Evolutionary conservation across 2,797 vertebrate genomes (phyloP), one percentile per base, ranked within the genome.

Genomic region (Enteromius radiatus): DNA sequence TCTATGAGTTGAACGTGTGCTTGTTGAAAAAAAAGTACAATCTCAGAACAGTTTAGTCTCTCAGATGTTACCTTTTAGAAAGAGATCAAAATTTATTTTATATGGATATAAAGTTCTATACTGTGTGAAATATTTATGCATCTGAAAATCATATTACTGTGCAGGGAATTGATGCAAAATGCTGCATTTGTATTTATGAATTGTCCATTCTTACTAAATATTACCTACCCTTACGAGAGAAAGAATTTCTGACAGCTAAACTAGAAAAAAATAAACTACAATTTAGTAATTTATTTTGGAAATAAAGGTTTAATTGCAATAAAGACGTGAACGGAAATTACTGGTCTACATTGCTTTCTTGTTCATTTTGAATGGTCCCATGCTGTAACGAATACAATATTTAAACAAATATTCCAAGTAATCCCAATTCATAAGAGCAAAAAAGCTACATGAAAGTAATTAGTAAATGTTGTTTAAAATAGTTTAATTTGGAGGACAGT

Each of bases 161-260:
- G 43, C 45, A 54, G 70, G 31, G 15, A 23, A 21, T 52, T 81
- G 33, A 41, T 41, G 9, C 9, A 65, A 61, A 38, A 70, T 23
- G 3, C 17, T 74, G 5, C 28, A 36, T 73, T 74, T 82, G 17
- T 82, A 67, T 82, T 68, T 76, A 67, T 82, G 47, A 43, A 41
- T 68, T 82, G 45, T 76, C 5, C 2, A 1, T 23, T 73, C 28
- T 49, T 74, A 38, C 52, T 80, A 41, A 15, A 23, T 47, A 61
- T 10, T 19, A 23, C 33, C 23, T 47, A 73, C 4, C n/a, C n/a
- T 64, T 61, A 28, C 33, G 28, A 23, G 26, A 41, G 36, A 5
- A 65, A 54, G 38, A 4, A 3, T 7, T 31, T 23, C 17, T 10
- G 14, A 71, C 56, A 23, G 54, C 3, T 38, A 41, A 81, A 74